These are phyloP conservation scores for Cetoscarus ocellatus DNA, from an alignment of 2,797 vertebrate genomes.

Conservation along the genomic window DNA sequence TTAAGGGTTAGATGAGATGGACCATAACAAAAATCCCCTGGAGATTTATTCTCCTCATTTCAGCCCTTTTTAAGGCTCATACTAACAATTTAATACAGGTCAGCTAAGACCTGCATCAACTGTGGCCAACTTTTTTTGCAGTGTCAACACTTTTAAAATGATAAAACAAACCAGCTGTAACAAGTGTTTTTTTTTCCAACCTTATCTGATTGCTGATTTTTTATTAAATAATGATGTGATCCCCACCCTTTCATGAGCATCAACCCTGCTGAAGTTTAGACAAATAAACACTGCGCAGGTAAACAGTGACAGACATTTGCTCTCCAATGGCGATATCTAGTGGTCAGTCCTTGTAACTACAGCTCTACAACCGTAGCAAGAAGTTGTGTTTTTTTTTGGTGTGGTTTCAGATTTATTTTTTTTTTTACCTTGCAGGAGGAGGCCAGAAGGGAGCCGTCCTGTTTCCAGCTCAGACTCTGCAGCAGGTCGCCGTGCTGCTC, in stretches of 20 bases:
- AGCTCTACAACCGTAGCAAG: not conserved
- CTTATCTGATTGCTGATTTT: slow-evolving; percentile 18
- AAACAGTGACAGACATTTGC: not conserved
- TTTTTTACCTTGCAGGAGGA: slow-evolving; percentile 91
- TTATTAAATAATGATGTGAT: slow-evolving; percentile 30
- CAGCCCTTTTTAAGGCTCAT: slow-evolving; percentile 30
- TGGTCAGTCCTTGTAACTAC: slow-evolving; percentile 58
- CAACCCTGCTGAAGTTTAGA: slow-evolving; percentile 40
- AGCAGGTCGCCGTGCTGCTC: slow-evolving; percentile 89
- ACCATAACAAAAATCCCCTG: slow-evolving; percentile 21
- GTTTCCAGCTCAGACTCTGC: slow-evolving; percentile 92
- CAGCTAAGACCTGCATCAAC: slow-evolving; percentile 11
- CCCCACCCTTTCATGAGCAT: slow-evolving; percentile 51
- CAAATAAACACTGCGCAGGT: slow-evolving; percentile 44
- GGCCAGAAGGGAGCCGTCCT: slow-evolving; percentile 89
- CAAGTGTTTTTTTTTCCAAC: slow-evolving; percentile 22
- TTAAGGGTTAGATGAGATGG: slow-evolving; percentile 35
- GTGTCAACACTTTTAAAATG: slow-evolving; percentile 35
- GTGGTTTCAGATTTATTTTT: not conserved
- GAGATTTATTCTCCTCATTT: slow-evolving; percentile 23
- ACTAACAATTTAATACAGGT: slow-evolving; percentile 22
- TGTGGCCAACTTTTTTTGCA: slow-evolving; percentile 20
- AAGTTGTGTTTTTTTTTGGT: not conserved
- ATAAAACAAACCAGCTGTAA: slow-evolving; percentile 42
- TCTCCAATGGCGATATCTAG: slow-evolving; percentile 68